Conservation (phyloP, 1,140 invertebrate species). For the Drosophila elegans region DNA sequence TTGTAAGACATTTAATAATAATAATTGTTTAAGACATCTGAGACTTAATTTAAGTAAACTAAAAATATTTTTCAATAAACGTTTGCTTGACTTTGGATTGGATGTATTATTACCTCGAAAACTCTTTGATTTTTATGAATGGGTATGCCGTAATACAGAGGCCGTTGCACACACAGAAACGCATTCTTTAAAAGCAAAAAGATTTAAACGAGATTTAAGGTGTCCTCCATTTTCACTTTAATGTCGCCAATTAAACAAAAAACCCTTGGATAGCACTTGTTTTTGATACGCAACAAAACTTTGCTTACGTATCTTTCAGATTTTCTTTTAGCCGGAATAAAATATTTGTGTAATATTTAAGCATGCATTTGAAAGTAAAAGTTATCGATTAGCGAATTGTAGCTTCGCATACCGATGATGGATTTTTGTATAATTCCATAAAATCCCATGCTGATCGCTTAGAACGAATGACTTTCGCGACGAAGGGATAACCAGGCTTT, state of each 20-base stretch:
- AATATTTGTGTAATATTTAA: background rate
- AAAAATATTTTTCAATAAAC: background rate
- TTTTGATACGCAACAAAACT: background rate
- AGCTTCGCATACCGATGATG: background rate
- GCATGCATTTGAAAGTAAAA: slow-evolving; percentile 7
- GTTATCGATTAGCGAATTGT: background rate
- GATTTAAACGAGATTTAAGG: background rate
- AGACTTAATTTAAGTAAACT: background rate
- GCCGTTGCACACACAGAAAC: slow-evolving; percentile 4
- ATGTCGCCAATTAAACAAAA: slow-evolving; percentile 5
- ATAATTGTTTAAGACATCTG: no score
- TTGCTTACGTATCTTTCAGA: background rate
- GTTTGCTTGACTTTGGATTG: no score
- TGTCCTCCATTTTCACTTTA: slow-evolving; percentile 3
- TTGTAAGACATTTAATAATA: background rate
- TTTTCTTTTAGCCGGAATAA: background rate
- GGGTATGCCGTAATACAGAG: background rate
- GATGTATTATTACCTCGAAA: background rate
- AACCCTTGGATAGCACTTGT: slow-evolving; percentile 2
- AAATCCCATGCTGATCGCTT: slow-evolving; percentile 24
- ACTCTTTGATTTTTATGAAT: background rate
- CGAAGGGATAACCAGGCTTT: slow-evolving; percentile 21
- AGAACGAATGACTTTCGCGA: slow-evolving; percentile 8
- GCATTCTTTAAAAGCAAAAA: slow-evolving; percentile 1
- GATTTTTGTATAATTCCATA: slow-evolving; percentile 1